Evolutionary conservation across 2,888 invertebrate genomes (phyloP).

Genomic region (Geotrupes spiniger): DNA sequence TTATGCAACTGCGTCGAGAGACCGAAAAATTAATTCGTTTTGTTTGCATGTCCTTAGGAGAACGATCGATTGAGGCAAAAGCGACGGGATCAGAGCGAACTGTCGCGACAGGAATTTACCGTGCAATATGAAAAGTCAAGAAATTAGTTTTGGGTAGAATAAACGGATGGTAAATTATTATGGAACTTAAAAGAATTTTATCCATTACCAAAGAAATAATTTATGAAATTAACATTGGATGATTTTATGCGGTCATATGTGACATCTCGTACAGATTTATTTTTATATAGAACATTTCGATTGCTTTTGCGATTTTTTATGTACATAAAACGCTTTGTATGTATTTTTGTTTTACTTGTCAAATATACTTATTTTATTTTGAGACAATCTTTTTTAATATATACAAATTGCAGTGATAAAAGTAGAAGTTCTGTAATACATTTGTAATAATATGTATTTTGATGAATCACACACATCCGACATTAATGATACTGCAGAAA

Average conservation of each 20-base stretch:
- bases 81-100: background rate
- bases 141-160: conserved; percentile 1
- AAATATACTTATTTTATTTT: conserved; percentile 24
- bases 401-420: no score
- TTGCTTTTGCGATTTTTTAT: conserved; percentile 14
- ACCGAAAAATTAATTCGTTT: background rate
- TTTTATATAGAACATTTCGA: conserved; percentile 14
- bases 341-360: conserved; percentile 21
- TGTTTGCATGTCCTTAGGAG: conserved; percentile 2
- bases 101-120: background rate
- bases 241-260: background rate
- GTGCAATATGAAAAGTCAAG: background rate
- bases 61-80: conserved; percentile 2
- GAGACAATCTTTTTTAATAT: background rate
- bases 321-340: conserved; percentile 21
- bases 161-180: conserved; percentile 2
- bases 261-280: conserved; percentile 9
- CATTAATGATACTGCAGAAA: no score
- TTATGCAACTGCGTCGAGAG: background rate
- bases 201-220: conserved; percentile 5
- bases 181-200: background rate
- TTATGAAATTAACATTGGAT: conserved; percentile 4
- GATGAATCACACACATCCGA: no score
- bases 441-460: no score
- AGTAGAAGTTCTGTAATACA: no score